Conservation (phyloP, 2,797 vertebrate genomes). For the Hapalemur alaotrensis region DNA sequence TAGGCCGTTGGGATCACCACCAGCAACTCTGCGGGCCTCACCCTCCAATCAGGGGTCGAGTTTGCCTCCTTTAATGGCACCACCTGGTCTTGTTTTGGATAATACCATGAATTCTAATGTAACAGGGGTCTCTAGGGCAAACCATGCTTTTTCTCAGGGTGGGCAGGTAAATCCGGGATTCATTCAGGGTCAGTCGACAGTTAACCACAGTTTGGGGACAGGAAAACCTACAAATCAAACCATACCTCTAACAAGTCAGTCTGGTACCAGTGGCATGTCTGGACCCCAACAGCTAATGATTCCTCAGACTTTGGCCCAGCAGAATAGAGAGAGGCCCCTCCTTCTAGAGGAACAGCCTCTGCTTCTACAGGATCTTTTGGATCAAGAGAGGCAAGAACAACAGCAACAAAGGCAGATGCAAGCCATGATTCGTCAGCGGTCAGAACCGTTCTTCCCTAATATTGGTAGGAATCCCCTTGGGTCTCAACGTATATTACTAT, state of each 20-base stretch:
- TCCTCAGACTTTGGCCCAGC: slow-evolving; percentile 87
- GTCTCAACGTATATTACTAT: not conserved
- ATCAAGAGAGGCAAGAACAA: slow-evolving; percentile 98
- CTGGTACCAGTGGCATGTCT: slow-evolving; percentile 82
- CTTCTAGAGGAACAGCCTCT: slow-evolving; percentile 97
- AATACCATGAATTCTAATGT: slow-evolving; percentile 83
- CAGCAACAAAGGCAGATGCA: slow-evolving; percentile 99
- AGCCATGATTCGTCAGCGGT: slow-evolving; percentile 98
- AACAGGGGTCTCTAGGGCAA: slow-evolving; percentile 83
- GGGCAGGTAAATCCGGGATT: slow-evolving; percentile 84
- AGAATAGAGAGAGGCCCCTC: slow-evolving; percentile 91
- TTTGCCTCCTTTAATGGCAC: slow-evolving; percentile 84
- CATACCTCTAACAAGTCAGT: slow-evolving; percentile 84
- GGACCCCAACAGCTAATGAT: slow-evolving; percentile 89
- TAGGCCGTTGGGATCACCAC: slow-evolving; percentile 87
- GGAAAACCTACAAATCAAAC: slow-evolving; percentile 86
- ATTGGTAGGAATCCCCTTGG: slow-evolving; percentile 90
- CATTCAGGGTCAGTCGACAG: slow-evolving; percentile 83
- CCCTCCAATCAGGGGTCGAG: slow-evolving; percentile 84
- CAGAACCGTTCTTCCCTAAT: slow-evolving; percentile 97
- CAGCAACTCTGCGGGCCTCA: slow-evolving; percentile 84
- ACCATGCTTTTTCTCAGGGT: slow-evolving; percentile 86
- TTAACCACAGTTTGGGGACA: slow-evolving; percentile 85
- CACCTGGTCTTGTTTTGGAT: slow-evolving; percentile 85
- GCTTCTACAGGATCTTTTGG: slow-evolving; percentile 96